These are phyloP conservation scores for Rhegmatorhina hoffmannsi DNA, from an alignment of 2,113 vertebrate genomes.

Conservation along the genomic window DNA sequence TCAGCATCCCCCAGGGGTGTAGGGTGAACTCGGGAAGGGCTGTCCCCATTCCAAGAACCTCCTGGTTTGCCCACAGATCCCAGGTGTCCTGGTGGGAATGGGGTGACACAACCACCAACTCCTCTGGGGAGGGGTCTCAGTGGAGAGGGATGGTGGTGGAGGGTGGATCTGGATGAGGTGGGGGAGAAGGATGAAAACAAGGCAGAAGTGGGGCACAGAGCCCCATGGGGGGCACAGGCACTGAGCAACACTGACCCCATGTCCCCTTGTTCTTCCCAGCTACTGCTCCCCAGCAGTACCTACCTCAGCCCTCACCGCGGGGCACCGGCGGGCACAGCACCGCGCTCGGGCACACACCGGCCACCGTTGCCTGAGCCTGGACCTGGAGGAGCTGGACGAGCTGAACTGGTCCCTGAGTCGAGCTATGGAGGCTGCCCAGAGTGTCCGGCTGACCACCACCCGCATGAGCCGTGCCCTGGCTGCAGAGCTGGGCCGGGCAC, in stretches of 20 bases:
- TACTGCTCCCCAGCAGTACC: constrained; percentile 67
- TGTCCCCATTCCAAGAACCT: background rate
- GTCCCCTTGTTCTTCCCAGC: constrained; percentile 62
- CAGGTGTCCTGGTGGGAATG: accelerated
- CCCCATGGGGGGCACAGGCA: accelerated
- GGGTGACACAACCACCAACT: background rate
- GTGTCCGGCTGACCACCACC: constrained; percentile 70
- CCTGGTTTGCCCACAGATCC: accelerated
- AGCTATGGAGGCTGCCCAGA: constrained; percentile 75
- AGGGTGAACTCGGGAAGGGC: background rate
- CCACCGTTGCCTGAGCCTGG: constrained; percentile 21
- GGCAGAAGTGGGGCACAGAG: background rate
- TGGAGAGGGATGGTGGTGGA: background rate
- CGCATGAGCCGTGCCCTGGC: constrained; percentile 79
- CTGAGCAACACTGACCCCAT: accelerated
- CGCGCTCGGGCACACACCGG: background rate
- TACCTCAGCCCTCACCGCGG: constrained; percentile 46
- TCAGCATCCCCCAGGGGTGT: background rate
- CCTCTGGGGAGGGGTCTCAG: background rate
- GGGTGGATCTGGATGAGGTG: background rate
- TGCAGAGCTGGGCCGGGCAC: constrained; percentile 68
- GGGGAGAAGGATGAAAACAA: background rate
- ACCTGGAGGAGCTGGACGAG: constrained; percentile 40
- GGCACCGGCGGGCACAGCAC: background rate
- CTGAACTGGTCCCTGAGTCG: constrained; percentile 73